Evolutionary conservation across 2,113 vertebrate species (phyloP).

Genomic region (Calyptommatus sinebrachiatus): DNA sequence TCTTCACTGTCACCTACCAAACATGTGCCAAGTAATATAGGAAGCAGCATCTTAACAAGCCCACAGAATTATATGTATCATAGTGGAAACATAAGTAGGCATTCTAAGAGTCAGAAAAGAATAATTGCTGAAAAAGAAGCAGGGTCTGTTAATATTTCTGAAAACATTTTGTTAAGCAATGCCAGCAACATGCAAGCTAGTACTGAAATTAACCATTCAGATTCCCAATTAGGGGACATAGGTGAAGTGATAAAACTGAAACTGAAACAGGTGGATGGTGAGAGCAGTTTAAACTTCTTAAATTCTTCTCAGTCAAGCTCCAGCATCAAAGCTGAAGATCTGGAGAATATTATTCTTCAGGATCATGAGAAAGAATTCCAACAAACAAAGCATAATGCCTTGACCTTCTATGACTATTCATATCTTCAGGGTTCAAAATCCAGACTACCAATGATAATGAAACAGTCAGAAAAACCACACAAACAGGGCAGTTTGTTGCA

Average conservation of each 20-base stretch:
- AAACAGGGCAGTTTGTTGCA: slow-evolving; percentile 67
- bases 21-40: slow-evolving; percentile 86
- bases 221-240: slow-evolving; percentile 58
- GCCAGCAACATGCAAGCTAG: slow-evolving; percentile 66
- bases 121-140: slow-evolving; percentile 89
- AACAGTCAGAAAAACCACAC: slow-evolving; percentile 69
- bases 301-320: slow-evolving; percentile 62
- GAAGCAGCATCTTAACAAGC: slow-evolving; percentile 62
- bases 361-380: slow-evolving; percentile 64
- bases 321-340: slow-evolving; percentile 67
- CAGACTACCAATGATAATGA: slow-evolving; percentile 71
- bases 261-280: slow-evolving; percentile 58
- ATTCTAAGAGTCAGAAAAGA: slow-evolving; percentile 90
- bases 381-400: slow-evolving; percentile 71
- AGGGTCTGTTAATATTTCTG: slow-evolving; percentile 81
- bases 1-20: slow-evolving; percentile 91
- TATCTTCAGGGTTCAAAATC: slow-evolving; percentile 78
- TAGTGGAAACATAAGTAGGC: slow-evolving; percentile 71
- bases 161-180: slow-evolving; percentile 72
- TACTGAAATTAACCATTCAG: slow-evolving; percentile 60
- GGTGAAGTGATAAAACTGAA: slow-evolving; percentile 63
- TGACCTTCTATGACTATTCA: slow-evolving; percentile 82
- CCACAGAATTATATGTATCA: slow-evolving; percentile 59
- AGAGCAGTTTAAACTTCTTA: slow-evolving; percentile 54
- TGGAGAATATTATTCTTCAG: slow-evolving; percentile 56